Conservation (phyloP, 2,888 invertebrate genomes). For the Nematopogon swammerdamellus region DNA sequence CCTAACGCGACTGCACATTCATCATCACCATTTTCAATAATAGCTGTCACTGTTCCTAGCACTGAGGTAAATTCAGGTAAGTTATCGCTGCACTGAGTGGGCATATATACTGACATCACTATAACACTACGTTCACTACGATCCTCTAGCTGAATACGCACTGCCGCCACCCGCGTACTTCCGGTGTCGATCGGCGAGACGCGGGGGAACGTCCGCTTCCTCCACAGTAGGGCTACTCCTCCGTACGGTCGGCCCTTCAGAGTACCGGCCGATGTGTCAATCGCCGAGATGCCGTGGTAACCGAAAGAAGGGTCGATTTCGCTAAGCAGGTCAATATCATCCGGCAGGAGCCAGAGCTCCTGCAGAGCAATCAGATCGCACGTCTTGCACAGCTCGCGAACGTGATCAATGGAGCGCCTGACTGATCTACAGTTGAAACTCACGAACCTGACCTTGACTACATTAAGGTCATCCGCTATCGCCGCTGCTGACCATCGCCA, state of each 20-base stretch:
- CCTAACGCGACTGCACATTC: background rate
- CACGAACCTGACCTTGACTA: constrained; percentile 4
- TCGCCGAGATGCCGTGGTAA: constrained; percentile 1
- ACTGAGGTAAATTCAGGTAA: constrained; percentile 5
- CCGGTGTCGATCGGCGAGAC: constrained; percentile 8
- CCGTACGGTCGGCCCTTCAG: constrained; percentile 6
- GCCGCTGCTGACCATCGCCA: too few relatives aligned
- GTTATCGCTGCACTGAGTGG: constrained; percentile 12
- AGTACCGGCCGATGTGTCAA: constrained; percentile 1
- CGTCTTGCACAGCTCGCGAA: constrained; percentile 9
- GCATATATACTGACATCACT: constrained; percentile 15
- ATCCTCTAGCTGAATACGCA: constrained; percentile 7
- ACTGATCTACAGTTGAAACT: constrained; percentile 15
- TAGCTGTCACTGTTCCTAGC: background rate
- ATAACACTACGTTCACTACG: constrained; percentile 8
- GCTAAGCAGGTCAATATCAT: constrained; percentile 1
- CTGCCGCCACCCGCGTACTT: constrained; percentile 11
- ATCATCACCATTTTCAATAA: background rate
- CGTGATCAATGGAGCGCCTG: constrained; percentile 11
- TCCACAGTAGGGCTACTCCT: constrained; percentile 10
- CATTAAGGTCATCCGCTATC: too few relatives aligned
- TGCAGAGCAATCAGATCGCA: constrained; percentile 13
- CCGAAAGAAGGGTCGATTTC: background rate
- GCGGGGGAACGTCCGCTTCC: constrained; percentile 6
- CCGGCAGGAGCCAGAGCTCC: constrained; percentile 8